These are phyloP conservation scores for Macrophya annulata DNA, from an alignment of 2,888 invertebrate species.

Conservation along the genomic window DNA sequence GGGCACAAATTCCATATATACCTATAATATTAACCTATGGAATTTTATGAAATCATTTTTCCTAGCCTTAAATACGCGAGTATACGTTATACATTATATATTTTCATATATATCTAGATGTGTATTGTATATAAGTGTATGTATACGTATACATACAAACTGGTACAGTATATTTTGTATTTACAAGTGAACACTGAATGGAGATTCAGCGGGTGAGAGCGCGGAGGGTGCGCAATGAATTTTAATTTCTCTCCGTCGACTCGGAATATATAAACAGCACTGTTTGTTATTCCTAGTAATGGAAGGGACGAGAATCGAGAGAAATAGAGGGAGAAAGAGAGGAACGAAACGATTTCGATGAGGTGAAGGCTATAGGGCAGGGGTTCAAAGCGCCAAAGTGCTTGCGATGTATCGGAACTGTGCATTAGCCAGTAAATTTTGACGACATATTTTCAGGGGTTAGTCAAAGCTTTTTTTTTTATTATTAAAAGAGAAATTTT, in stretches of 20 bases:
- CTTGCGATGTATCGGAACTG: slow-evolving; percentile 53
- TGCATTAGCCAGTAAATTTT: slow-evolving; percentile 51
- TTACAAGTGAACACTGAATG: slow-evolving; percentile 21
- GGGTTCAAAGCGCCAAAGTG: slow-evolving; percentile 46
- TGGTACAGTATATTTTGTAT: slow-evolving; percentile 33
- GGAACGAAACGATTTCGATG: neutral
- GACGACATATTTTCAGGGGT: slow-evolving; percentile 34
- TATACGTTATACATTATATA: neutral
- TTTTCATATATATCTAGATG: neutral
- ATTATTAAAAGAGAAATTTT: neutral
- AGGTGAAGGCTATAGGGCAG: slow-evolving; percentile 9
- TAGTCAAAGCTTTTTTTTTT: neutral
- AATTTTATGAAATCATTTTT: neutral
- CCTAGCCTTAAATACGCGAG: neutral
- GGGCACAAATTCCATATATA: neutral
- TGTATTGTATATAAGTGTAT: neutral
- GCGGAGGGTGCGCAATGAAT: slow-evolving; percentile 67
- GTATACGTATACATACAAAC: neutral
- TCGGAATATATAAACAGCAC: slow-evolving; percentile 65
- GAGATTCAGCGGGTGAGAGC: slow-evolving; percentile 34
- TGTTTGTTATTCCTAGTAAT: slow-evolving; percentile 66
- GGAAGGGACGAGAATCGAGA: slow-evolving; percentile 62
- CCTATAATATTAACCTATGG: no score
- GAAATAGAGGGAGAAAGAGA: slow-evolving; percentile 25
- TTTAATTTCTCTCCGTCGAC: slow-evolving; percentile 70